phyloP scores from a whole-genome alignment of 92 coral and sea anemone species.

The Pocillopora grandis region DNA sequence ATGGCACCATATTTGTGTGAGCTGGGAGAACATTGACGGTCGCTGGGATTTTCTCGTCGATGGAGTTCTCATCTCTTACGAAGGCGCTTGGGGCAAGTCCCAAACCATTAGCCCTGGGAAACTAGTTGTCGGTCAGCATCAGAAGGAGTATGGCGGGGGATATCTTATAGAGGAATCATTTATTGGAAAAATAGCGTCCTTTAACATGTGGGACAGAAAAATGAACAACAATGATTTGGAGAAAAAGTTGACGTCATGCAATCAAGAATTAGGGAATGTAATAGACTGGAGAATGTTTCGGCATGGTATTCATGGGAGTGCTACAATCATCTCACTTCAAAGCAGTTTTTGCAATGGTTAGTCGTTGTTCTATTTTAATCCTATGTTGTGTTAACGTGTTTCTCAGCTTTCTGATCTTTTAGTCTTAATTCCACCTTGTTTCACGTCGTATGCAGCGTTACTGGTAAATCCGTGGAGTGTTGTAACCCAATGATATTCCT shows the following conservation, averaged over 20 bases:
- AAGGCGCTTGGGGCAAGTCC: neutral
- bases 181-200: neutral
- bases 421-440: no score
- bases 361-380: neutral
- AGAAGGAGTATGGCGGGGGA: neutral
- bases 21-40: conserved; percentile 34
- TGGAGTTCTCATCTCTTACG: conserved; percentile 4
- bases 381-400: no score
- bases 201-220: conserved; percentile 20
- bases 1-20: conserved; percentile 29
- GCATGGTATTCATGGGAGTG: conserved; percentile 8
- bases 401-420: no score
- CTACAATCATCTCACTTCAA: conserved; percentile 2
- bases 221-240: neutral
- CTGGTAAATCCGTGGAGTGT: no score
- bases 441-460: no score
- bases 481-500: no score
- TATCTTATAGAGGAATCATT: conserved; percentile 1
- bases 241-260: conserved; percentile 18
- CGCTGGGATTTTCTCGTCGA: conserved; percentile 25
- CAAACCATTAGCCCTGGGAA: conserved; percentile 5
- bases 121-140: conserved; percentile 26
- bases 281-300: conserved; percentile 22
- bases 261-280: conserved; percentile 3
- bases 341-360: neutral